Base-by-base conservation (phyloP, 2,797 vertebrate species). In the Gallinago solitaria region DNA sequence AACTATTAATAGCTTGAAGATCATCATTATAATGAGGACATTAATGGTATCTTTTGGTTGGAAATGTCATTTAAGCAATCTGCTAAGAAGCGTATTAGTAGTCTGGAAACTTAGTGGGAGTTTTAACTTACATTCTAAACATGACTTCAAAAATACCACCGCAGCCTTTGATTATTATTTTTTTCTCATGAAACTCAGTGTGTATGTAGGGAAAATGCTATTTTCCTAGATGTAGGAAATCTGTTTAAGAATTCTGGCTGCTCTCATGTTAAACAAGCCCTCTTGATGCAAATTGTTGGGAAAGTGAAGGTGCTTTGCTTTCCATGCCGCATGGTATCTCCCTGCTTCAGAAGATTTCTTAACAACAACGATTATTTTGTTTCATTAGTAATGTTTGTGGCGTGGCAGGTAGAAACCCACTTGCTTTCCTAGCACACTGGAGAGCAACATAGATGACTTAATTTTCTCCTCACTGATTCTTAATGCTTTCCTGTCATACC, bases 1-100 rank as follows among this genome's bases (percentile, higher is more conserved):
- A 69, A 48, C 84, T 92, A 76, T 90, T 89, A 92, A 92, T 88
- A 90, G 39, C 20, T 83, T 71, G 48, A 85, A 79, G 79, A 86
- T 47, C 24, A 43, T 64, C 5, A 35, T 75, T 87, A 23, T 84
- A 84, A 93, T 84, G 74, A 94, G 51, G 24, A 87, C 65, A 9
- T 54, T 54, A 83, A 73, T 20, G 3, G 8, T 73, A 57, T 32
- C 20, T 60, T 88, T 82, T 84, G 16, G 11, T 35, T 71, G 53
- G 45, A 84, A 75, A 69, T 45, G 9, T 80, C 9, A 28, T 83
- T 83, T 89, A 75, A 83, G 21, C 25, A 60, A 33, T 41, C 4
- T 67, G 11, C 7, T 77, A 53, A 71, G 30, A 25, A 64, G 18
- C 3, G 0, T 30, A 64, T 84, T 78, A 27, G 7, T 63, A 14